phyloP scores from a whole-genome alignment of 1,140 invertebrate species.

The Sinonovacula constricta region DNA sequence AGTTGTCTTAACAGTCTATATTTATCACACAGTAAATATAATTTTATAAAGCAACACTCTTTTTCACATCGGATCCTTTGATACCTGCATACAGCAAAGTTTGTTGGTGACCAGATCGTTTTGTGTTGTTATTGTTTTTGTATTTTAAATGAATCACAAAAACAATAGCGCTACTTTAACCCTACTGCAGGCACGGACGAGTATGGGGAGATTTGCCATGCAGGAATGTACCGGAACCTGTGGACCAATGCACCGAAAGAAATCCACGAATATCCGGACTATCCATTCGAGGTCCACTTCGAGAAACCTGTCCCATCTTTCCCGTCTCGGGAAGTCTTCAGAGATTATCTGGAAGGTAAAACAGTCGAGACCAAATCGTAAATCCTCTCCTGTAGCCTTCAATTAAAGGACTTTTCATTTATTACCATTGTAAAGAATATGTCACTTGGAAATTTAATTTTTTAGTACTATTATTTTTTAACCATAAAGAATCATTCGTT shows the following conservation, averaged over 20 bases:
- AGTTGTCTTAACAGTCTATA: too few relatives aligned
- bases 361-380: background rate
- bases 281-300: constrained; percentile 12
- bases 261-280: constrained; percentile 8
- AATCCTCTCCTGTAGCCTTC: background rate
- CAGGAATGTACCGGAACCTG: constrained; percentile 8
- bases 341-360: constrained; percentile 22
- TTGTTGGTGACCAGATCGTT: too few relatives aligned
- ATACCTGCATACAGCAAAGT: too few relatives aligned
- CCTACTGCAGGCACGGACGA: constrained; percentile 7
- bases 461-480: too few relatives aligned
- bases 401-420: background rate
- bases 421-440: background rate
- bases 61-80: too few relatives aligned
- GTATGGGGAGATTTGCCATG: constrained; percentile 6
- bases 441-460: too few relatives aligned
- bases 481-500: background rate
- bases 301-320: constrained; percentile 15
- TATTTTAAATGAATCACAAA: too few relatives aligned
- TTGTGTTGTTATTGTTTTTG: too few relatives aligned
- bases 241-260: constrained; percentile 7
- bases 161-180: too few relatives aligned
- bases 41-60: too few relatives aligned
- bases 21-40: too few relatives aligned
- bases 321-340: background rate